These are phyloP conservation scores for Bombus affinis DNA, from an alignment of 1,140 invertebrate genomes.

Conservation along the genomic window DNA sequence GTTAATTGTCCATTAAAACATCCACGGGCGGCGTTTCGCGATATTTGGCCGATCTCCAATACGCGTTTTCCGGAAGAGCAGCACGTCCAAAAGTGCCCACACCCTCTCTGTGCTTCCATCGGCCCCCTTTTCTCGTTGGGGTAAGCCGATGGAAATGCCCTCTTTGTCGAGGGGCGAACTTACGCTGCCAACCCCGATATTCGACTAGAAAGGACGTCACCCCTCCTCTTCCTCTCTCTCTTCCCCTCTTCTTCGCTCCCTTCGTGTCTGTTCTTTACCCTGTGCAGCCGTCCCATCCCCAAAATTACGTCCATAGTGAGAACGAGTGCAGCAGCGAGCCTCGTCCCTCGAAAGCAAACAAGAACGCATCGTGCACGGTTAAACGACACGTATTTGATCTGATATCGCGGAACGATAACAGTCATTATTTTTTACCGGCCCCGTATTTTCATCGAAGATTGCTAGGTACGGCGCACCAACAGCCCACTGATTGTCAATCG, in stretches of 20 bases:
- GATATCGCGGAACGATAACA: conserved; percentile 13
- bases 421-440: background rate
- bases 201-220: conserved; percentile 44
- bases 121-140: conserved; percentile 3
- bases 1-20: conserved; percentile 38
- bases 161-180: conserved; percentile 54
- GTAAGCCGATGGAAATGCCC: conserved; percentile 52
- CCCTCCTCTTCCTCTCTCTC: background rate
- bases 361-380: background rate
- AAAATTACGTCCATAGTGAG: conserved; percentile 22
- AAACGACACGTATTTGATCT: conserved; percentile 16
- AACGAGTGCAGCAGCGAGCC: conserved; percentile 16
- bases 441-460: background rate
- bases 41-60: conserved; percentile 46
- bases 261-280: background rate
- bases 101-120: background rate
- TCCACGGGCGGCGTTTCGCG: conserved; percentile 6
- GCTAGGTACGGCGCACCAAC: too few species aligned
- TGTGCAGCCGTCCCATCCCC: background rate
- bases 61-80: conserved; percentile 44
- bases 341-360: conserved; percentile 18
- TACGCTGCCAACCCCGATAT: conserved; percentile 46
- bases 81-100: conserved; percentile 10
- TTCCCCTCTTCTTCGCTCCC: background rate
- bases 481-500: background rate